Evolutionary conservation across 2,797 vertebrate species (phyloP).

Genomic region (Rhyacichthys aspro): DNA sequence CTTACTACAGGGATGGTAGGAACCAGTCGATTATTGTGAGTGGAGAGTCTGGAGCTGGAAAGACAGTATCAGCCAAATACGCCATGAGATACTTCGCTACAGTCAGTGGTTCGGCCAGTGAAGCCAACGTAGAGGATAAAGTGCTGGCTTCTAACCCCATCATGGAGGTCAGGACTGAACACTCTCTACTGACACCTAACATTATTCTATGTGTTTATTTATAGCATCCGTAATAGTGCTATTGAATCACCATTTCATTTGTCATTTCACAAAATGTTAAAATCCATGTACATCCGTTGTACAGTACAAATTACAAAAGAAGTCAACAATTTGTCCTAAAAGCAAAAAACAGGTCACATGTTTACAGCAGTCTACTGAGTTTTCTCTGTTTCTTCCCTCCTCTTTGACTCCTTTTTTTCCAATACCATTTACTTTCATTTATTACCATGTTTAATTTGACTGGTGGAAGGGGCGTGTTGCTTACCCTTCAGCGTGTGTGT

Average conservation of each 20-base stretch:
- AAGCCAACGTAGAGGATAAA: slow-evolving; percentile 95
- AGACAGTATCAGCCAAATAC: slow-evolving; percentile 98
- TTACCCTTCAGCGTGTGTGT: too few relatives aligned
- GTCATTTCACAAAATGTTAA: too few relatives aligned
- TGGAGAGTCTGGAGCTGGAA: slow-evolving; percentile 96
- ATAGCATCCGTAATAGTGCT: neutral
- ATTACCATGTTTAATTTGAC: neutral
- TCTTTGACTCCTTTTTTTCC: too few relatives aligned
- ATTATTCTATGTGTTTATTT: too few relatives aligned
- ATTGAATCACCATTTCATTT: neutral
- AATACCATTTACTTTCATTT: too few relatives aligned
- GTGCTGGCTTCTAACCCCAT: slow-evolving; percentile 98
- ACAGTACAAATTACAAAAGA: too few relatives aligned
- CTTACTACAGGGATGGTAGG: slow-evolving; percentile 90
- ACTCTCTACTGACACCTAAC: neutral
- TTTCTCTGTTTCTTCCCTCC: too few relatives aligned
- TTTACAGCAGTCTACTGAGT: too few relatives aligned
- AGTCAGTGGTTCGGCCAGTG: slow-evolving; percentile 93
- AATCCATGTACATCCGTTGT: too few relatives aligned
- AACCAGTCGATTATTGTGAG: slow-evolving; percentile 99
- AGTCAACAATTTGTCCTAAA: too few relatives aligned
- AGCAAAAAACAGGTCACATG: too few relatives aligned
- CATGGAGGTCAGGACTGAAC: slow-evolving; percentile 92
- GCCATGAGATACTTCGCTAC: slow-evolving; percentile 99
- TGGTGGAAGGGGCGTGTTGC: neutral